These are phyloP conservation scores for Oncorhynchus mykiss DNA, from an alignment of 2,113 vertebrate species.

Conservation along the genomic window DNA sequence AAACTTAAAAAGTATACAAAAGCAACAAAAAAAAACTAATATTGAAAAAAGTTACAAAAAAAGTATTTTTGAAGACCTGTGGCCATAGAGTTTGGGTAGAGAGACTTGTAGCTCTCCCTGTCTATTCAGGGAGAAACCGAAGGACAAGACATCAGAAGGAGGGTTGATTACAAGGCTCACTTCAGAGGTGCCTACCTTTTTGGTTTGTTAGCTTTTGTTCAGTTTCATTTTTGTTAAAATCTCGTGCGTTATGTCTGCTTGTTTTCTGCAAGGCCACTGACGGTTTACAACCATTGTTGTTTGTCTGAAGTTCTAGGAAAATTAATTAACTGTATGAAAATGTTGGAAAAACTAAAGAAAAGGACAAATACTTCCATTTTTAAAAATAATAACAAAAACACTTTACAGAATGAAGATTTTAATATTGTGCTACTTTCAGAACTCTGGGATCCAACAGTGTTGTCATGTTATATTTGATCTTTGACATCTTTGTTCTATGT, in stretches of 20 bases:
- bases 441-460: conserved; percentile 97
- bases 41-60: conserved; percentile 56
- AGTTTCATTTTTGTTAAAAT: conserved; percentile 70
- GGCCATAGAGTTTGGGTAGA: conserved; percentile 80
- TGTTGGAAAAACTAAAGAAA: conserved; percentile 45
- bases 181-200: conserved; percentile 90
- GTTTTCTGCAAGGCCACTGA: conserved; percentile 61
- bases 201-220: conserved; percentile 52
- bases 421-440: conserved; percentile 83
- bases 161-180: conserved; percentile 85
- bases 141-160: conserved; percentile 78
- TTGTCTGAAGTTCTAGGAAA: conserved; percentile 77
- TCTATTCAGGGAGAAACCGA: conserved; percentile 58
- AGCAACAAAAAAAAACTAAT: conserved; percentile 51
- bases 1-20: conserved; percentile 64
- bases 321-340: conserved; percentile 62
- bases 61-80: conserved; percentile 75
- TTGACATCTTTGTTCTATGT: conserved; percentile 60
- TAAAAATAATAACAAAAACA: conserved; percentile 75
- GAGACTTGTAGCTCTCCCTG: conserved; percentile 64
- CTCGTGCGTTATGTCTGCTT: conserved; percentile 45
- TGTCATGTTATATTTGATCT: conserved; percentile 73
- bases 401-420: conserved; percentile 89
- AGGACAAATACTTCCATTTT: conserved; percentile 79
- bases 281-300: conserved; percentile 75